Evolutionary conservation across 2,888 invertebrate genomes (phyloP).

Genomic region (Parapristionchus giblindavisi): DNA sequence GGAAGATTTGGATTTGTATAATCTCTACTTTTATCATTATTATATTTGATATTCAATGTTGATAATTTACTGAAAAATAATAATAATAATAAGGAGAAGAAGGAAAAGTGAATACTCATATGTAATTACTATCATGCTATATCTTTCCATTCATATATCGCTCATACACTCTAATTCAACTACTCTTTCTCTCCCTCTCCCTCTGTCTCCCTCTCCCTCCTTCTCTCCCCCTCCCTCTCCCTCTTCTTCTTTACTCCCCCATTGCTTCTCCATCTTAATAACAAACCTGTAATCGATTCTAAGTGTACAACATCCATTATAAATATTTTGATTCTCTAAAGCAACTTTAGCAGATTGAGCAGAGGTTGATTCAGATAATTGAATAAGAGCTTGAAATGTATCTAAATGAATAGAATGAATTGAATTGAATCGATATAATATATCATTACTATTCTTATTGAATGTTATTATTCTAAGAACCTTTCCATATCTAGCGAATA

Average conservation of each 20-base stretch:
- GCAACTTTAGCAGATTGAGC: constrained; percentile 97
- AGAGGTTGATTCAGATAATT: constrained; percentile 94
- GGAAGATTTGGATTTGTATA: constrained; percentile 98
- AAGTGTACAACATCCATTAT: constrained; percentile 98
- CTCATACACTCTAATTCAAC: too few relatives aligned
- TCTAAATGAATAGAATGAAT: constrained; percentile 76
- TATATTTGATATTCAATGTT: constrained; percentile 97
- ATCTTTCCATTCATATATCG: too few relatives aligned
- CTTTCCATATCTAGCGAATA: constrained; percentile 97
- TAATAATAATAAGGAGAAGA: too few relatives aligned
- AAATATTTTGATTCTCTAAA: constrained; percentile 86
- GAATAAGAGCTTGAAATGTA: constrained; percentile 97
- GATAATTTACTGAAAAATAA: constrained; percentile 98
- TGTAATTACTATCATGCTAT: too few relatives aligned
- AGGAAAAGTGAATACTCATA: too few relatives aligned
- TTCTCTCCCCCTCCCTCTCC: background rate
- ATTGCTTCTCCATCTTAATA: background rate
- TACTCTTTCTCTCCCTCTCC: background rate
- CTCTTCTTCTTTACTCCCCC: background rate
- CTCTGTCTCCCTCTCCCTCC: background rate
- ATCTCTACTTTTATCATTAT: constrained; percentile 99
- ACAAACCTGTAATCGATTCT: constrained; percentile 77
- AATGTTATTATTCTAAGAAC: constrained; percentile 99
- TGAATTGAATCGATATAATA: background rate
- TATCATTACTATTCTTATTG: constrained; percentile 94